Percentiles rank a stretch among this genome's conserved stretches.
These are phyloP conservation scores for Euplagia quadripunctaria DNA, from an alignment of 2,888 invertebrate genomes.

Conservation along the genomic window DNA sequence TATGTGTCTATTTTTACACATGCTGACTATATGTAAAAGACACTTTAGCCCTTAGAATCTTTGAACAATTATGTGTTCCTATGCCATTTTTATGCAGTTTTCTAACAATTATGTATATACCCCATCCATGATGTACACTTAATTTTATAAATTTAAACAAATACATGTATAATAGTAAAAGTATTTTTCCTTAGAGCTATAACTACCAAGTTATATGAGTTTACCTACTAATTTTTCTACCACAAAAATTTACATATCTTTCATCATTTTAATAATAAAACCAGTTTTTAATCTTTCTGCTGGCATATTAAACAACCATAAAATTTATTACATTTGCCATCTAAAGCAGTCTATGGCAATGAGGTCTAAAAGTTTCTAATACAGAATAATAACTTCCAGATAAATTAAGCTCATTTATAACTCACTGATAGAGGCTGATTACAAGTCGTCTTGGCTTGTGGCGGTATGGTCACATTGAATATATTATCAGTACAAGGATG, in stretches of 20 bases:
- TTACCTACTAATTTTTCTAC: background rate
- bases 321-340: slow-evolving; percentile 19
- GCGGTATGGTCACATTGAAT: slow-evolving; percentile 52
- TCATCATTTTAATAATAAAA: background rate
- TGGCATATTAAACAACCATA: background rate
- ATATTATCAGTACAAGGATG: slow-evolving; percentile 76
- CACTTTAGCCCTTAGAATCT: no score
- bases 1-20: no score
- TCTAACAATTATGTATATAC: no score
- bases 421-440: slow-evolving; percentile 69
- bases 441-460: slow-evolving; percentile 58
- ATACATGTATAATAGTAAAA: background rate
- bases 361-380: background rate
- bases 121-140: no score
- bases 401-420: background rate
- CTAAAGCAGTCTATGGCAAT: background rate
- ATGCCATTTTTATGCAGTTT: no score
- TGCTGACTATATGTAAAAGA: no score
- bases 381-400: background rate
- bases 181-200: background rate
- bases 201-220: background rate
- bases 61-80: no score
- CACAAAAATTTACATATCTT: slow-evolving; percentile 3
- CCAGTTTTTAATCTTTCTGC: background rate
- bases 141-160: no score